Evolutionary conservation across 2,888 invertebrate genomes (phyloP).

Genomic region (Glomeris marginata): DNA sequence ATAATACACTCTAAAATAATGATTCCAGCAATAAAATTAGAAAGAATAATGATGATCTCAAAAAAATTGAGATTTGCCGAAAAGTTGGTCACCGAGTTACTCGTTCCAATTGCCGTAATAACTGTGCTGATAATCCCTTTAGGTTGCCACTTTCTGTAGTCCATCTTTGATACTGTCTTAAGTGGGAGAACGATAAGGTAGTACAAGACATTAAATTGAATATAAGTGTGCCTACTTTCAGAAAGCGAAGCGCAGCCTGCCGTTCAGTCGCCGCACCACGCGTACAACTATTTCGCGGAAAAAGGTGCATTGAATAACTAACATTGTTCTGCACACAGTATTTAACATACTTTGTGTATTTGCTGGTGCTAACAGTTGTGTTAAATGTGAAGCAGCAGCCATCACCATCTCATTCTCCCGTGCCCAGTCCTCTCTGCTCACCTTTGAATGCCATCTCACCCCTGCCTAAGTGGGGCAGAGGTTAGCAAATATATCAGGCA

Average conservation of each 20-base stretch:
- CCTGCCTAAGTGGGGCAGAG: conserved; percentile 43
- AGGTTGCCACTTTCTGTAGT: too few species aligned
- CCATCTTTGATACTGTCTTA: too few species aligned
- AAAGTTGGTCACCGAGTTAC: too few species aligned
- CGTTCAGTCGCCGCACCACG: neutral
- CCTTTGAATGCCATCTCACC: conserved; percentile 24
- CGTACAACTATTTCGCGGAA: conserved; percentile 15
- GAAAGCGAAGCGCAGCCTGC: neutral
- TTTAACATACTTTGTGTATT: neutral
- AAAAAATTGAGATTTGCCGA: too few species aligned
- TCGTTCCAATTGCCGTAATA: too few species aligned
- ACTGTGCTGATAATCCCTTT: too few species aligned
- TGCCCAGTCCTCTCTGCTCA: conserved; percentile 13
- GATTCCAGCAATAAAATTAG: too few species aligned
- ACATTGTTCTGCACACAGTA: too few species aligned
- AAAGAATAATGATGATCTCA: too few species aligned
- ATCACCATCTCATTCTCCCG: conserved; percentile 15
- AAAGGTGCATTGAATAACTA: conserved; percentile 13
- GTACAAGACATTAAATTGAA: too few species aligned
- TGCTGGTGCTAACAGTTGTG: conserved; percentile 9
- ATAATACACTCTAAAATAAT: too few species aligned
- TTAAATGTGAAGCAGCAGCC: conserved; percentile 16
- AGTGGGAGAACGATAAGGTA: too few species aligned
- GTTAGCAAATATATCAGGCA: conserved; percentile 27
- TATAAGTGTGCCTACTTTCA: neutral